Conservation (phyloP, 2,888 invertebrate genomes). For the Masnerella sp. region DNA sequence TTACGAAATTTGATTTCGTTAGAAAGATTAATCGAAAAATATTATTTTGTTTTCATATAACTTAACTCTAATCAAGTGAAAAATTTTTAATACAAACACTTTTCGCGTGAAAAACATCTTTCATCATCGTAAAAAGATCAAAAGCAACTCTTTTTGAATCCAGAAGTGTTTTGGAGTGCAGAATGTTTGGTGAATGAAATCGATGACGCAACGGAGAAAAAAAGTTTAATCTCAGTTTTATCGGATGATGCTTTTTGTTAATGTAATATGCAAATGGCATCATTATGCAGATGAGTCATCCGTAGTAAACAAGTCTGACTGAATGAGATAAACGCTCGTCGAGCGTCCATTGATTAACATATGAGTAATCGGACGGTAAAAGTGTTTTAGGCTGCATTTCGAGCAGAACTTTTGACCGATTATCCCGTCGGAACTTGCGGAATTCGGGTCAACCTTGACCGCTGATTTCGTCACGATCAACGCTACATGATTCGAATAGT, state of each 20-base stretch:
- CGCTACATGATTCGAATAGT: background rate
- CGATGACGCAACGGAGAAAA: conserved; percentile 7
- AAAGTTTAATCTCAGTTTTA: conserved; percentile 21
- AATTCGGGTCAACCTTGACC: too few species aligned
- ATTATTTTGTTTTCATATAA: too few species aligned
- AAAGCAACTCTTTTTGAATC: background rate
- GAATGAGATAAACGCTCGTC: conserved; percentile 33
- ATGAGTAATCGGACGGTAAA: conserved; percentile 29
- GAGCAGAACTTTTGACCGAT: too few species aligned
- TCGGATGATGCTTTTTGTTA: conserved; percentile 37
- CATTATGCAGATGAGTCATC: conserved; percentile 43
- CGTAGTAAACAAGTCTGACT: conserved; percentile 36
- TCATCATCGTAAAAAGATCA: too few species aligned
- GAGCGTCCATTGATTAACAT: conserved; percentile 40
- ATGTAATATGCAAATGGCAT: conserved; percentile 15
- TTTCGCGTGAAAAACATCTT: too few species aligned
- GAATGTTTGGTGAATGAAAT: conserved; percentile 27
- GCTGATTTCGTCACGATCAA: too few species aligned
- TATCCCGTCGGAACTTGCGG: background rate
- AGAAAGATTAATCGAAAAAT: too few species aligned
- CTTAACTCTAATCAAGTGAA: too few species aligned
- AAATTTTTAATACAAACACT: too few species aligned
- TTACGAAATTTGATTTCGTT: too few species aligned
- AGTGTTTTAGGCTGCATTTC: conserved; percentile 3
- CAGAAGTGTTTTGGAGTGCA: background rate